These are phyloP conservation scores for Nomada flava DNA, from an alignment of 2,888 invertebrate genomes.

Conservation along the genomic window DNA sequence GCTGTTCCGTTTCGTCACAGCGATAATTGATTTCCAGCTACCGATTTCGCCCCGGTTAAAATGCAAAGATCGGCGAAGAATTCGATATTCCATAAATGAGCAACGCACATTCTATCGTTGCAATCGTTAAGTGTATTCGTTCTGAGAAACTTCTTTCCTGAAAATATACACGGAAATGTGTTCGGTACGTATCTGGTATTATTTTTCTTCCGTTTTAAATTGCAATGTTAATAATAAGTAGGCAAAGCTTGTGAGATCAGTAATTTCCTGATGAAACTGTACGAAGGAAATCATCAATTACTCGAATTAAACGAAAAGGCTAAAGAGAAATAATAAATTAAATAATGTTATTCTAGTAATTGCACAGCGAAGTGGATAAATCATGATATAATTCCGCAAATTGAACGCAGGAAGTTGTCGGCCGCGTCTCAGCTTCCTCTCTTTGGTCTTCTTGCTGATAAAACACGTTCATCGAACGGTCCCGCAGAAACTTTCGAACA, in stretches of 20 bases:
- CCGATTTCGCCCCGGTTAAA: not conserved
- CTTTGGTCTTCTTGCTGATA: slow-evolving; percentile 3
- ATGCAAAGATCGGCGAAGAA: slow-evolving; percentile 14
- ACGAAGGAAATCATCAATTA: not conserved
- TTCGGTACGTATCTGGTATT: no score
- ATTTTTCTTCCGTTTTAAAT: no score
- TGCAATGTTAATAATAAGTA: no score
- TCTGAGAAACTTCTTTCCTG: no score
- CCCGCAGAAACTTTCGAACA: slow-evolving; percentile 6
- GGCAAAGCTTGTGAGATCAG: no score
- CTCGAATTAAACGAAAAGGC: not conserved
- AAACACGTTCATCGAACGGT: slow-evolving; percentile 13
- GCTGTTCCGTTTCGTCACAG: slow-evolving; percentile 41
- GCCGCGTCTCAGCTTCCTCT: not conserved
- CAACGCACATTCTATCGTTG: no score
- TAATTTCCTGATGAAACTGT: not conserved
- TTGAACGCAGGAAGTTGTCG: slow-evolving; percentile 23
- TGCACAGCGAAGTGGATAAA: not conserved
- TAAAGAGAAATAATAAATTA: no score
- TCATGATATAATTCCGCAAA: not conserved
- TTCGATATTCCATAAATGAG: not conserved
- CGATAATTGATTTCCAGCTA: slow-evolving; percentile 52
- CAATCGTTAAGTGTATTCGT: no score
- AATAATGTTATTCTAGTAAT: no score
- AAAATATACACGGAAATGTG: no score